Evolutionary conservation across 2,113 vertebrate genomes (phyloP).

Genomic region (Paraplagusia blochii): DNA sequence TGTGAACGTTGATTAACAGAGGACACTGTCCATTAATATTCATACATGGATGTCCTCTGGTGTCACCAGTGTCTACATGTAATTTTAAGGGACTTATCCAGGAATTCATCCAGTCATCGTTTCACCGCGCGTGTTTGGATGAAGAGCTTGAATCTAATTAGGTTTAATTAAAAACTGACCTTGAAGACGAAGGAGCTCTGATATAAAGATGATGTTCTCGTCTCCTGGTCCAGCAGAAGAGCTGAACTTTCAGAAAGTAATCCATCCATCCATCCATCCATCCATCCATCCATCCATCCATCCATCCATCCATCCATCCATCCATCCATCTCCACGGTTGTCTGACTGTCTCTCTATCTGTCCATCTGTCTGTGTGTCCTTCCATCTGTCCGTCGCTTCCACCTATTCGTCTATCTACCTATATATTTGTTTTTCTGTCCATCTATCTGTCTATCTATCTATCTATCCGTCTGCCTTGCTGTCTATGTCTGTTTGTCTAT

Average conservation of each 20-base stretch:
- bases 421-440: no score
- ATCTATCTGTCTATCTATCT: no score
- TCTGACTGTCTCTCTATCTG: no score
- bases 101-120: constrained; percentile 3
- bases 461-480: no score
- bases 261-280: no score
- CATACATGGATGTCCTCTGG: background rate
- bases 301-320: no score
- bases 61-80: background rate
- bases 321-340: no score
- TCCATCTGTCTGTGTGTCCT: no score
- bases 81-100: constrained; percentile 14
- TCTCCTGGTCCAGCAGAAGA: constrained; percentile 27
- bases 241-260: constrained; percentile 38
- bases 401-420: no score
- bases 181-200: constrained; percentile 34
- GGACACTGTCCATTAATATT: constrained; percentile 34
- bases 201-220: constrained; percentile 13
- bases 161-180: constrained; percentile 53
- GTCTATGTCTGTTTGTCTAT: no score
- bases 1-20: constrained; percentile 39
- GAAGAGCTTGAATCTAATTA: constrained; percentile 29
- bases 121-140: constrained; percentile 33
- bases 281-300: no score
- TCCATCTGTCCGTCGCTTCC: no score